Base-by-base conservation (phyloP, 2,888 invertebrate species). In the Eupithecia tripunctaria region DNA sequence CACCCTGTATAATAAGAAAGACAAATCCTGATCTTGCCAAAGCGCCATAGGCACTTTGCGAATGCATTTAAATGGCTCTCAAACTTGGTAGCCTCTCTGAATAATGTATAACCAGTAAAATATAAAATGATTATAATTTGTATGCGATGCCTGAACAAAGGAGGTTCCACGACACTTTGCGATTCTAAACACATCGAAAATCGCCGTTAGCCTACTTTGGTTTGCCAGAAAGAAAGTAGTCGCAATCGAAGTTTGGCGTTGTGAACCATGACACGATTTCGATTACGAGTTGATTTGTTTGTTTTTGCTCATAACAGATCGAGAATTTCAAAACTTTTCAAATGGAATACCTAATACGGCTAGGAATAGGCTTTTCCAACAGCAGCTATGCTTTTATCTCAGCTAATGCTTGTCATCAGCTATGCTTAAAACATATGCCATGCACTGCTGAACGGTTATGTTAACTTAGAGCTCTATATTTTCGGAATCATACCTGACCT, bases 161-260 rank as follows among this genome's bases (percentile, higher is more conserved):
- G 77, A 82, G 75, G 80, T 80, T 84, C 84, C 80, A 86, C 82
- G 82, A 77, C 79, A 82, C 81, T 85, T 91, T 88, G 83, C 84
- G 81, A 93, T 93, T 92, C 94, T 82, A 81, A 81, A 75, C 90
- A 85, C 93, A 90, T 88, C 86, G 80, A 85, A 86, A 86, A 84
- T 86, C 84, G 87, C 90, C 89, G 93, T 93, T 93, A 93, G 88
- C 93, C 94, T 93, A 88, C 87, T 92, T 93, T 82, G 82, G 84
- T 77, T 79, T 83, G 89, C 86, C 88, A 89, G 89, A 91, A 90
- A 90, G 94, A 94, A 94, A 94, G 94, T 91, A 82, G 86, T 82
- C 79, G 76, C 82, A 79, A 79, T 81, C 79, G 76, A 77, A 79
- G 71, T 78, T 81, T 75, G 71, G 77, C 74, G 84, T 82, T 80